Evolutionary conservation across 1,140 invertebrate genomes (phyloP), one percentile per base, ranked within the genome.

Genomic region (Thrips palmi): DNA sequence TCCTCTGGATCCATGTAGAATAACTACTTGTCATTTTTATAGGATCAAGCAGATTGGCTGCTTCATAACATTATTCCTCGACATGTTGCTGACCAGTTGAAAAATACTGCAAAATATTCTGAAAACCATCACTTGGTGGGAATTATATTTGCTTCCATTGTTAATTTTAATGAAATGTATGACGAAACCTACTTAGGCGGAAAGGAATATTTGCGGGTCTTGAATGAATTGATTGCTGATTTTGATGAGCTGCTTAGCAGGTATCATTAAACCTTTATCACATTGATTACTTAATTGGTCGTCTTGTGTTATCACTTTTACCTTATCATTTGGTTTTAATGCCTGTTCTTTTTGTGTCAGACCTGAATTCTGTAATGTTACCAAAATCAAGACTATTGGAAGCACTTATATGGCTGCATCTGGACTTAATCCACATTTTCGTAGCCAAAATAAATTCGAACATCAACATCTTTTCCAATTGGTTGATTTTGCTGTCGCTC

Each of bases 381-480:
- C 96, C 53, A 97, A 97, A 58, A 97, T 97, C 41, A 97, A 97
- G 55, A 97, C 92, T 0, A 97, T 97, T 41, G 92, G 91, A 3
- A 83, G 83, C 43, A 93, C 89, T 1, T 96, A 92, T 47, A 97
- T 97, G 92, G 91, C 89, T 2, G 92, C 92, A 1, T 89, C 86
- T 40, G 92, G 92, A 0, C 56, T 97, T 11, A 88, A 92, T 60
- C 77, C 82, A 0, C 65, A 72, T 41, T 62, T 74, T 42, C 48
- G 65, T 4, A 44, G 48, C 20, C 30, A 52, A 15, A 67, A 64
- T 41, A 63, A 69, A 18, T 66, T 63, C 11, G 55, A 64, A 1
- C 64, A 77, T 33, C 70, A 77, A 27, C 88, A 94, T 55, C 61
- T 94, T 1, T 80, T 76, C 51, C 76, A 84, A 17, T 55, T 93